phyloP scores from a whole-genome alignment of 2,797 vertebrate species.

The Manis pentadactyla region DNA sequence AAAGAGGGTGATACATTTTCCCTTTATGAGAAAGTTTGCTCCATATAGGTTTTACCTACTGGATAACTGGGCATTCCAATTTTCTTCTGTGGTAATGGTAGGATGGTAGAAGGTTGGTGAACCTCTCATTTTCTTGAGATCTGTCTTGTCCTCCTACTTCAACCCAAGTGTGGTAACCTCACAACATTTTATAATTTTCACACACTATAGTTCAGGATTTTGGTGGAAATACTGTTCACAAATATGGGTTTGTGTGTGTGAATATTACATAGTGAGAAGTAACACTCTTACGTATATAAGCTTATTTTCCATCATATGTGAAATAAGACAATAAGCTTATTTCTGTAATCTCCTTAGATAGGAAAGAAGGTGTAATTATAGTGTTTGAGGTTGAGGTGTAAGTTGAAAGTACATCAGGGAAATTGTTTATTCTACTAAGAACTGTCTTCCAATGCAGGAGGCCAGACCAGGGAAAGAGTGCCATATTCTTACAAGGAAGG shows the following conservation, averaged over 20 bases:
- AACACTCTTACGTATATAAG: background rate
- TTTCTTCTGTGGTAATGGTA: background rate
- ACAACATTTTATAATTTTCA: background rate
- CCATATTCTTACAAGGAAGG: accelerated
- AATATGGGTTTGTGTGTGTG: background rate
- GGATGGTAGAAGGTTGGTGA: background rate
- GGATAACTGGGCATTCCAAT: background rate
- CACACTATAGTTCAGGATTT: background rate
- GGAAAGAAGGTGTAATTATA: background rate
- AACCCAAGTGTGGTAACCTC: background rate
- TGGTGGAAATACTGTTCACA: background rate
- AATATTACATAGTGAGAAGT: background rate
- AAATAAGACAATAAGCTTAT: background rate
- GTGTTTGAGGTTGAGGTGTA: background rate
- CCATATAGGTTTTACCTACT: background rate
- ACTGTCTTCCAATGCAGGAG: background rate
- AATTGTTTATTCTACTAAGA: background rate
- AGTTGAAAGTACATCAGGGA: background rate
- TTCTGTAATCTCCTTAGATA: background rate
- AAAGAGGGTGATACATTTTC: background rate
- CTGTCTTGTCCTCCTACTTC: background rate
- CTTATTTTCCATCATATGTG: background rate
- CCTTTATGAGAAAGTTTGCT: background rate
- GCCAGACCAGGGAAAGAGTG: background rate
- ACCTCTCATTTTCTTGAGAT: background rate